Evolutionary conservation across 2,888 invertebrate genomes (phyloP).

Genomic region (Matsumyia berberina): DNA sequence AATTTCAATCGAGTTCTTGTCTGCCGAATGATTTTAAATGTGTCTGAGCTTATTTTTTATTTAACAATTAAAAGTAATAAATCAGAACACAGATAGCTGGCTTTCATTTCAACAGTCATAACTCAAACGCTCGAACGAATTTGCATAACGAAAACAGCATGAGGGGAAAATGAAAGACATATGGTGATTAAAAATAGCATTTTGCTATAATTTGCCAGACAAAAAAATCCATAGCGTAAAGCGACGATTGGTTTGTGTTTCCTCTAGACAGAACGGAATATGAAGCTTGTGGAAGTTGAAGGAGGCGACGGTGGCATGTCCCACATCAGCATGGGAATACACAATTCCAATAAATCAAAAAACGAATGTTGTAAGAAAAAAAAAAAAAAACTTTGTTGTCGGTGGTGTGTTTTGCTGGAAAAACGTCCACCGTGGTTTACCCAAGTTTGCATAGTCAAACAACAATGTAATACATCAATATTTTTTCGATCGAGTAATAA

Average conservation of each 20-base stretch:
- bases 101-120: background rate
- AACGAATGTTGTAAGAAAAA: too few species aligned
- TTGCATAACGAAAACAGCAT: background rate
- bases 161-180: background rate
- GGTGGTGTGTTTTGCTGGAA: too few species aligned
- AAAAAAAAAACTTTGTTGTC: too few species aligned
- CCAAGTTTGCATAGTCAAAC: too few species aligned
- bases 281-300: too few species aligned
- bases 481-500: too few species aligned
- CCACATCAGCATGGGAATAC: too few species aligned
- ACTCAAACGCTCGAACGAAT: background rate
- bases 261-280: too few species aligned
- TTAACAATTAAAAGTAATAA: background rate
- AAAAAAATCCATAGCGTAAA: background rate
- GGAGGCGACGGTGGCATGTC: too few species aligned
- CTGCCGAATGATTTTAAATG: background rate
- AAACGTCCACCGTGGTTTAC: too few species aligned
- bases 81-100: background rate
- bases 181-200: background rate
- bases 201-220: background rate
- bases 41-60: background rate
- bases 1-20: constrained; percentile 1
- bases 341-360: too few species aligned
- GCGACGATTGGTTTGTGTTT: background rate
- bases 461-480: too few species aligned